Conservation (phyloP, 2,113 vertebrate genomes). For the Dinomys branickii region DNA sequence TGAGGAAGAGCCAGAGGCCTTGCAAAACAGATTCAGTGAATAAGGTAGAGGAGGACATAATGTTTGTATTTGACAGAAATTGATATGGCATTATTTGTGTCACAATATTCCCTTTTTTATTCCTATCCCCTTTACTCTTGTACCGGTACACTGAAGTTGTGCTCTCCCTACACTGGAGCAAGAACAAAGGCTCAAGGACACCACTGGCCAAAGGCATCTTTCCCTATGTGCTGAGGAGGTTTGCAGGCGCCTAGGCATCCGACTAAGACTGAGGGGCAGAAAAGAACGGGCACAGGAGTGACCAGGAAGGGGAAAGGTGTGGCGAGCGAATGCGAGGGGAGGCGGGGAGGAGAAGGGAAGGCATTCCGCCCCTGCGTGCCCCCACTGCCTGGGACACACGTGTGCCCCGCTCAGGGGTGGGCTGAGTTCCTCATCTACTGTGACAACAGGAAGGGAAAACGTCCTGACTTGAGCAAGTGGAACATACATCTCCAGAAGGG, state of each 20-base stretch:
- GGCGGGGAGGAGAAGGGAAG: accelerated
- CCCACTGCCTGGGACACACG: background rate
- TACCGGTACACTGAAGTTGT: background rate
- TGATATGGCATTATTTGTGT: background rate
- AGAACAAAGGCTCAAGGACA: background rate
- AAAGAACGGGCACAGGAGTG: background rate
- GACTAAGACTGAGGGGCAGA: background rate
- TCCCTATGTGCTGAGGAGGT: background rate
- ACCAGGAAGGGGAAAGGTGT: background rate
- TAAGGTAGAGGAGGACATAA: background rate
- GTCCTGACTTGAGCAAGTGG: background rate
- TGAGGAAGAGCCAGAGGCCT: background rate
- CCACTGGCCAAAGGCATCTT: background rate
- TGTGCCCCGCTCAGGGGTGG: background rate
- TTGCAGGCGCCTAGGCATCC: background rate
- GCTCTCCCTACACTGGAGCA: background rate
- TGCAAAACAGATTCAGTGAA: background rate
- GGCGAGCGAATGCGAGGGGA: background rate
- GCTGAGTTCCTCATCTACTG: background rate
- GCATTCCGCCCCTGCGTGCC: background rate
- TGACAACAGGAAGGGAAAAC: background rate
- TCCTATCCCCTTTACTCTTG: background rate
- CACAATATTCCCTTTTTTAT: background rate
- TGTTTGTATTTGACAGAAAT: background rate
- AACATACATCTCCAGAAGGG: background rate